Evolutionary conservation across 2,888 invertebrate species (phyloP).

Genomic region (Tolmerus cingulatus): DNA sequence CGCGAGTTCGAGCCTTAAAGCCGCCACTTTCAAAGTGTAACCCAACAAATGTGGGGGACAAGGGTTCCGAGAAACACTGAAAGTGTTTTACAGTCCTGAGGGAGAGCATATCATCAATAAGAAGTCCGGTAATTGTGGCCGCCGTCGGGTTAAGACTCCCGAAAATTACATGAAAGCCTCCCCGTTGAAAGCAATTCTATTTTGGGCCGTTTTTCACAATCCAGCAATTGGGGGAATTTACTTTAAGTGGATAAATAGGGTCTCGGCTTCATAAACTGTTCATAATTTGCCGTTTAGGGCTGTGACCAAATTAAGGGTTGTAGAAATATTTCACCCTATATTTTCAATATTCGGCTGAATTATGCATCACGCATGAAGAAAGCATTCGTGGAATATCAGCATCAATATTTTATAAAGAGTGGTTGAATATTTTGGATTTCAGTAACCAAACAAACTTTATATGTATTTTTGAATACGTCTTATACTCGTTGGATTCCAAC

Average conservation of each 20-base stretch:
- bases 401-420: no score
- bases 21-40: background rate
- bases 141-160: background rate
- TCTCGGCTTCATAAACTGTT: background rate
- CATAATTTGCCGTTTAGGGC: background rate
- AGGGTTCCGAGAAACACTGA: background rate
- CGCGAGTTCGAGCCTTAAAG: background rate
- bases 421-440: no score
- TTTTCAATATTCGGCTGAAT: background rate
- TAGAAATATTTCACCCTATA: background rate
- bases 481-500: no score
- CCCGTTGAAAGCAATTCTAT: background rate
- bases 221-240: background rate
- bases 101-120: background rate
- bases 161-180: background rate
- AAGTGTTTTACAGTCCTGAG: conserved; percentile 5
- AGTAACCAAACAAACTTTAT: no score
- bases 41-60: background rate
- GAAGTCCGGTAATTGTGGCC: background rate
- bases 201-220: background rate
- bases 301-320: background rate
- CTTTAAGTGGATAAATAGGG: background rate
- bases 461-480: no score
- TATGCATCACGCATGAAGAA: background rate
- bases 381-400: background rate